These are phyloP conservation scores for Dryocosmus kuriphilus DNA, from an alignment of 2,888 invertebrate species.

Conservation along the genomic window DNA sequence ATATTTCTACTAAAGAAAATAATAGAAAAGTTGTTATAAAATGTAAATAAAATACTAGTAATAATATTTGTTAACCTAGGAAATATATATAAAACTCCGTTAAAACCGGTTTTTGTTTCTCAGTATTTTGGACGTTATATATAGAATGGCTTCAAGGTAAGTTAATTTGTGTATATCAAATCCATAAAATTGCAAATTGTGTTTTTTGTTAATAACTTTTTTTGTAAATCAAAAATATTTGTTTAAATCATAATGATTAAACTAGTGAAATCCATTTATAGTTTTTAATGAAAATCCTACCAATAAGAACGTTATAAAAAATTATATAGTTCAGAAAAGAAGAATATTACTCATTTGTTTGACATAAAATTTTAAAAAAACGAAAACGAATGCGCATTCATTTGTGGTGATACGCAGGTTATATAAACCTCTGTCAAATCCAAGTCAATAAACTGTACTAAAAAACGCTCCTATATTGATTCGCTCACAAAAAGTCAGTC, in stretches of 20 bases:
- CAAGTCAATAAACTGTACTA: not conserved
- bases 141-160: not conserved
- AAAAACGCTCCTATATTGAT: not conserved
- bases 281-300: not conserved
- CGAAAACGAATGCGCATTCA: not conserved
- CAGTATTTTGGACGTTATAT: slow-evolving; percentile 11
- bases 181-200: too few species aligned
- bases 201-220: too few species aligned
- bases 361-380: not conserved
- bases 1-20: not conserved
- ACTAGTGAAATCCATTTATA: too few species aligned
- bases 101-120: not conserved
- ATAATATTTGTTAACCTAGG: not conserved
- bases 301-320: not conserved
- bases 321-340: not conserved
- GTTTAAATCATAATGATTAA: too few species aligned
- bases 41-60: not conserved
- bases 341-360: not conserved
- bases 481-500: not conserved
- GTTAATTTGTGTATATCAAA: too few species aligned
- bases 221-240: too few species aligned
- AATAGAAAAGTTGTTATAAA: not conserved
- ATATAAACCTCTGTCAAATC: not conserved
- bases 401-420: not conserved
- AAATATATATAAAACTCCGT: not conserved